Percentiles rank a stretch among this genome's conserved stretches.
phyloP scores from a whole-genome alignment of 2,113 vertebrate species.

The Anseranas semipalmata region DNA sequence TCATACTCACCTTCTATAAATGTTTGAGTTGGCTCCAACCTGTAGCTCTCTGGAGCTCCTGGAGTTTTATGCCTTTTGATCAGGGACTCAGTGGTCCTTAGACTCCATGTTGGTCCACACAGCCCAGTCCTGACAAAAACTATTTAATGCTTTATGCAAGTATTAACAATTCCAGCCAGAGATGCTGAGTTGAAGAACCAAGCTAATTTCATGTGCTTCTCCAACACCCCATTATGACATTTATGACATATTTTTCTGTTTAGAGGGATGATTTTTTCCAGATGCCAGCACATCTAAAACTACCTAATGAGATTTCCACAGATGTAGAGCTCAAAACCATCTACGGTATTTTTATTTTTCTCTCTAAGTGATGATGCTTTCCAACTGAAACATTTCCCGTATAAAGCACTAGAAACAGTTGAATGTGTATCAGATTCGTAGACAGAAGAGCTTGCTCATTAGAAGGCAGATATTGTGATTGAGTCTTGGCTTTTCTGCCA shows the following conservation, averaged over 20 bases:
- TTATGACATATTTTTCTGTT: slow-evolving; percentile 81
- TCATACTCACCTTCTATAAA: background rate
- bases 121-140: slow-evolving; percentile 45
- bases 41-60: background rate
- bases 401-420: slow-evolving; percentile 62
- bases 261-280: slow-evolving; percentile 81
- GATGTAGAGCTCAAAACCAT: slow-evolving; percentile 77
- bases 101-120: background rate
- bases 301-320: slow-evolving; percentile 81
- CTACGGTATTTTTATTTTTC: slow-evolving; percentile 70
- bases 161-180: slow-evolving; percentile 53
- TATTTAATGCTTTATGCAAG: slow-evolving; percentile 56
- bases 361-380: slow-evolving; percentile 66
- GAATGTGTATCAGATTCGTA: slow-evolving; percentile 39
- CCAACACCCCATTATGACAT: slow-evolving; percentile 71
- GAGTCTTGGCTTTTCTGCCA: background rate
- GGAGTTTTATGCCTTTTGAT: slow-evolving; percentile 4
- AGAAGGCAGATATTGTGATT: slow-evolving; percentile 42
- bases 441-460: slow-evolving; percentile 56
- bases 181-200: slow-evolving; percentile 66
- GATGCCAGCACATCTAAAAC: slow-evolving; percentile 80
- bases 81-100: background rate
- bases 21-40: background rate
- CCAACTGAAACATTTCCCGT: slow-evolving; percentile 70
- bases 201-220: slow-evolving; percentile 80